These are phyloP conservation scores for Eulemur macaco DNA, from an alignment of 2,113 vertebrate genomes.

Conservation along the genomic window DNA sequence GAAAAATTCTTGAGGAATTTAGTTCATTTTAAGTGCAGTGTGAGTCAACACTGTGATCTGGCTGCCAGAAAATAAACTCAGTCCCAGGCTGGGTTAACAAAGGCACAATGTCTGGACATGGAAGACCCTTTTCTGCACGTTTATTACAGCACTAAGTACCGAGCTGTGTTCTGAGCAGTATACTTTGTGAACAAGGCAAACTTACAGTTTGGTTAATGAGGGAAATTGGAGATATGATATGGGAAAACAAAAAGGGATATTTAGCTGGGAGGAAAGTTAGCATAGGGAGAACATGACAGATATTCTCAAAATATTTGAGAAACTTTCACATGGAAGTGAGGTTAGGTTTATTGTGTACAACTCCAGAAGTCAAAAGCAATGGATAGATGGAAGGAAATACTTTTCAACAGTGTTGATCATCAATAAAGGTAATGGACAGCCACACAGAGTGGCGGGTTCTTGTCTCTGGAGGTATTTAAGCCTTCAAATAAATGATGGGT, in stretches of 20 bases:
- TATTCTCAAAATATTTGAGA: background rate
- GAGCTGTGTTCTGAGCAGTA: background rate
- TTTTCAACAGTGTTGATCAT: background rate
- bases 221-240: background rate
- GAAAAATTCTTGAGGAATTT: background rate
- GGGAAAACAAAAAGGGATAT: background rate
- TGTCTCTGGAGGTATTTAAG: background rate
- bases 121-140: background rate
- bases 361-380: background rate
- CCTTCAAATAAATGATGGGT: background rate
- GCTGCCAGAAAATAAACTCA: slow-evolving; percentile 19
- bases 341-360: background rate
- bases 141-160: background rate
- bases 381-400: background rate
- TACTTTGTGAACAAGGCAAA: background rate
- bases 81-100: background rate
- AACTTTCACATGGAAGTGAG: background rate
- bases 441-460: background rate
- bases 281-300: background rate
- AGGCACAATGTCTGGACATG: background rate
- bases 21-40: background rate
- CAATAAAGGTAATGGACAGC: fast-evolving
- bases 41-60: background rate
- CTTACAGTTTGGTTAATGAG: background rate
- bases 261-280: background rate